Evolutionary conservation across 30 jellyfish, hydroid and myxozoan species (phyloP), one percentile per base, ranked within the genome.

Genomic region (Aurelia sp.): DNA sequence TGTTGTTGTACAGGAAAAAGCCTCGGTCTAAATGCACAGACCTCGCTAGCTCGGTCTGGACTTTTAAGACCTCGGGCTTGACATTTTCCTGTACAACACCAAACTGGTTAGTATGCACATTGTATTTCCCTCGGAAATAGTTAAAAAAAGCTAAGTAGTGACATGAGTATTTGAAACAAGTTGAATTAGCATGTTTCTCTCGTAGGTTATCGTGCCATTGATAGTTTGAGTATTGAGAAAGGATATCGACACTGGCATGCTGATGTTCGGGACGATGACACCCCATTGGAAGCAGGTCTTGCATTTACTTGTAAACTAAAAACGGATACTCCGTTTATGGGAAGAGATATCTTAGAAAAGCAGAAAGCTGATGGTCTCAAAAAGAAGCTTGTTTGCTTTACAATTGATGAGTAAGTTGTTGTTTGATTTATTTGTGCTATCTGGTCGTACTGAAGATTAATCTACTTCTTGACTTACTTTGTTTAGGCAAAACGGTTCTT

Each of bases 181-280:
- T 16, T 66, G 11, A 19, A n/a, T 21, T 20, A 9, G 4, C 60
- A 76, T 44, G 13, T 59, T 66, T 23, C 4, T 66, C 23, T 55
- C 67, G 8, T 51, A 90, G 99, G 99, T 21, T 94, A 94, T 55
- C 97, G 99, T 10, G 99, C 99, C 65, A 94, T 94, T 59, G 99
- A 94, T 81, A 74, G 82, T 61, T 84, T 94, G 21, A 94, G 99
- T 71, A 94, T 94, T 68, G 99, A 94, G 71, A 94, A 94, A 71
- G 99, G 99, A 1, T 94, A 94, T 62, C 99, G 99, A 65, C 99
- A 94, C 72, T 94, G 99, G 99, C 99, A 94, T 81, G 97, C 97
- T 30, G 99, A 94, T 51, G 85, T 94, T 50, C 79, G 99, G 11
- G 99, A 88, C 70, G 97, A 89, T 62, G 99, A 94, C 59, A 94